Percentiles rank a stretch among this genome's conserved stretches.
phyloP scores from a whole-genome alignment of 1,140 invertebrate species.

The Brachionus paranguensis region DNA sequence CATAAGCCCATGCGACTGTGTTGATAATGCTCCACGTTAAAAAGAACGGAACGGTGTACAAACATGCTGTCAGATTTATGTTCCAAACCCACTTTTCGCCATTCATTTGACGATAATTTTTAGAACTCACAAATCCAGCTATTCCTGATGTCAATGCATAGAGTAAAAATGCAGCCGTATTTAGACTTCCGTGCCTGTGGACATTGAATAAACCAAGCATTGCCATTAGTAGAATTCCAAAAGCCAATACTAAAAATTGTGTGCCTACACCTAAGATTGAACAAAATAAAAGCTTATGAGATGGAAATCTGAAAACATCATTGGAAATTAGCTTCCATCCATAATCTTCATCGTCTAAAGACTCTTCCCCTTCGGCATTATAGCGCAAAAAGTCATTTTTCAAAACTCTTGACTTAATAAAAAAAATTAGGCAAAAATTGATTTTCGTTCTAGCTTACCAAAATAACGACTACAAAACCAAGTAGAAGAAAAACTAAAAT shows the following conservation, averaged over 20 bases:
- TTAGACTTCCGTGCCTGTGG: constrained; percentile 58
- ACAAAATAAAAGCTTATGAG: constrained; percentile 57
- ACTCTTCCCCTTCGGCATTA: constrained; percentile 55
- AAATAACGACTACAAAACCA: constrained; percentile 59
- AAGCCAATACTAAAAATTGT: constrained; percentile 57
- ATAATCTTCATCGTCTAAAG: constrained; percentile 57
- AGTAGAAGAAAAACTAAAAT: constrained; percentile 59
- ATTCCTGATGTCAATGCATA: constrained; percentile 60
- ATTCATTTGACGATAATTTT: constrained; percentile 57
- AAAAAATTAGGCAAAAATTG: constrained; percentile 41
- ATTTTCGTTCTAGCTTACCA: constrained; percentile 48
- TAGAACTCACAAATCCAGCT: constrained; percentile 57
- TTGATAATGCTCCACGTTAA: constrained; percentile 59
- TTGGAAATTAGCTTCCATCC: constrained; percentile 61
- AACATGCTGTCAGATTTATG: constrained; percentile 58
- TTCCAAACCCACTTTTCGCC: constrained; percentile 60
- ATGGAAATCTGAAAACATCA: constrained; percentile 59
- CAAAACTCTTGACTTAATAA: constrained; percentile 55
- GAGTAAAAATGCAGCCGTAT: constrained; percentile 57
- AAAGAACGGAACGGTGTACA: constrained; percentile 60
- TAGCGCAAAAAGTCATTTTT: constrained; percentile 59
- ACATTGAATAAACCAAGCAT: constrained; percentile 59
- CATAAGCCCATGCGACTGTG: constrained; percentile 58
- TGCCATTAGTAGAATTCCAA: constrained; percentile 58
- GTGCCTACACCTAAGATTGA: constrained; percentile 58